Base-by-base conservation (phyloP, 2,797 vertebrate species). In the Hylomyscus alleni region DNA sequence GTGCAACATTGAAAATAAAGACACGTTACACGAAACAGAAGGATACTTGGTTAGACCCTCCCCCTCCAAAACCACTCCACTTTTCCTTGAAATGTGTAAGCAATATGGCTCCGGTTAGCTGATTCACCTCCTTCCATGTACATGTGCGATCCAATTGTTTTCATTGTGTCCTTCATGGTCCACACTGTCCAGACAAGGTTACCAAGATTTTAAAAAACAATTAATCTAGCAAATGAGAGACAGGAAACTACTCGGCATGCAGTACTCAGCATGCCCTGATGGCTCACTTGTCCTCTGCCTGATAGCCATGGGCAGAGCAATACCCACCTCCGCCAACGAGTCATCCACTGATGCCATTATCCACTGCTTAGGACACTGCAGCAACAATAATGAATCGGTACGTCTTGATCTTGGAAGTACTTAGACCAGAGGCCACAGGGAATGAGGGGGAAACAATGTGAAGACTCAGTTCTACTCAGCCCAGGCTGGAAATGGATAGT, bases 381-480 rank as follows among this genome's bases (percentile, higher is more conserved):
- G 81, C 91, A 62, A 0, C 96, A 92, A 78, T 97, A 94, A 96
- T 96, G 94, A 96, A 89, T 92, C 90, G 96, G 81, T 96, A 80
- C 69, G 77, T 92, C 95, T 97, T 93, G 84, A 83, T 96, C 98
- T 95, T 96, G 95, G 92, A 97, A 95, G 93, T 90, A 72, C 84
- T 93, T 91, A 95, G 96, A 88, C 72, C 96, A 69, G 90, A 97
- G 93, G 91, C 94, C 84, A 95, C 91, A 96, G 83, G 83, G 95
- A 92, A 95, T 67, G 85, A 94, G 72, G 88, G 83, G 77, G 93
- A 91, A 93, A 92, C 85, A 91, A 91, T 69, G 80, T 95, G 94
- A 95, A 96, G 95, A 95, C 94, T 95, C 83, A 67, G 24, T 95
- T 91, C 83, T 94, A 12, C 78, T 95, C 40, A 0, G 58, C 76